Evolutionary conservation across 2,888 invertebrate species (phyloP), one percentile per base, ranked within the genome.

Genomic region (Furcula furcula): DNA sequence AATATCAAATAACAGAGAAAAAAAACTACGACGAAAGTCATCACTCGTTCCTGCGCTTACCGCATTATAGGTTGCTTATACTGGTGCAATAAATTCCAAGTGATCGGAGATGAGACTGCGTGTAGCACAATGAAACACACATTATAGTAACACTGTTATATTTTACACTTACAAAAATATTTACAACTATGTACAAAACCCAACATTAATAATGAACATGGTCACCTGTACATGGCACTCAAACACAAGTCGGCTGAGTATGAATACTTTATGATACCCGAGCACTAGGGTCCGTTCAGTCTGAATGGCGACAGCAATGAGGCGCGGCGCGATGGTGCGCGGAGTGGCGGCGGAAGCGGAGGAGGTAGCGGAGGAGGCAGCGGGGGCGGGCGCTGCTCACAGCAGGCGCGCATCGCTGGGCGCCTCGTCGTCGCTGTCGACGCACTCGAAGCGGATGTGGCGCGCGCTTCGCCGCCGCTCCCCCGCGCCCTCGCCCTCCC

Each of bases 371-470:
- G 42, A 4, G 37, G 35, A 19, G 12, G 40, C 20, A 28, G 34
- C 33, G 46, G 29, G 29, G 30, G 33, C 40, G 30, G 31, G 29
- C 25, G 30, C 31, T 13, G 49, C 47, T 65, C 53, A 78, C 40
- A 83, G 76, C 54, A 86, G 71, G 38, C 76, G 73, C 41, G 69
- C 57, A 61, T 74, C 59, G 13, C 81, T 70, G 53, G 80, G 73
- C 55, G 80, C 74, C 50, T 85, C 85, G 40, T 85, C 86, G 67
- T 84, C 86, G 68, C 78, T 81, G 69, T 81, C 80, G 46, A 33
- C 76, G 66, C 76, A 72, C 63, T 85, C 77, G 78, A 86, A 86
- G 65, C 84, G 83, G 55, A 86, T 85, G 73, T 72, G 82, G 3
- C 83, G 70, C 31, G 54, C 51, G 48, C 44, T 46, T 46, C 55